Base-by-base conservation (phyloP, 2,113 vertebrate genomes). In the Felis chaus region DNA sequence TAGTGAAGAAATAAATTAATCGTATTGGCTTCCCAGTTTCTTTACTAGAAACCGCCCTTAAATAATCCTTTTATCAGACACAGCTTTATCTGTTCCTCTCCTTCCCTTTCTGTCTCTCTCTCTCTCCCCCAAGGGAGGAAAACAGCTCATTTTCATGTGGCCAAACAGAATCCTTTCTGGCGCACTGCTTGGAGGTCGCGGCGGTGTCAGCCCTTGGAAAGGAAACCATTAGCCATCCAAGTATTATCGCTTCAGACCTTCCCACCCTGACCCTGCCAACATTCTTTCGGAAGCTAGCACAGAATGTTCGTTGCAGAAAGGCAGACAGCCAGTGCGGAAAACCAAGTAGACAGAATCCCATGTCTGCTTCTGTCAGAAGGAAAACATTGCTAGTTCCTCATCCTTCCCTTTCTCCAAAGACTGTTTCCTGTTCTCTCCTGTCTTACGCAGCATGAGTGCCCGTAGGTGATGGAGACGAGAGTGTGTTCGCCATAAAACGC, bases 231-330 rank as follows among this genome's bases (percentile, higher is more conserved):
- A 5, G 61, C 73, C 66, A 23, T 63, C 80, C 71, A n/a, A 45
- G 66, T 68, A 11, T 88, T 91, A 45, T 16, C 45, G 0, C 45
- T 45, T 39, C 29, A 55, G 81, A 80, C 69, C 96, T 91, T 45
- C 80, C 94, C 55, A 31, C 41, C 63, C 39, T 4, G 33, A n/a
- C 83, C 69, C 94, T 94, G 95, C 96, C 97, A 85, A 39, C 90
- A 27, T 97, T 83, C 95, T 84, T 95, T 88, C 36, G 63, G 74
- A 94, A 92, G 87, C 69, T 71, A 97, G 94, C 79, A 95, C 97
- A 91, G 87, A 80, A 71, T 50, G 88, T 95, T 88, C 92, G 31
- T 93, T 97, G 92, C 94, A 86, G 50, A 65, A 81, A 74, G 85
- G 65, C 80, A 0, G 48, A n/a, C 9, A 5, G 95, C 89, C 96